These are phyloP conservation scores for Callopanchax toddi DNA, from an alignment of 2,113 vertebrate species.

Conservation along the genomic window DNA sequence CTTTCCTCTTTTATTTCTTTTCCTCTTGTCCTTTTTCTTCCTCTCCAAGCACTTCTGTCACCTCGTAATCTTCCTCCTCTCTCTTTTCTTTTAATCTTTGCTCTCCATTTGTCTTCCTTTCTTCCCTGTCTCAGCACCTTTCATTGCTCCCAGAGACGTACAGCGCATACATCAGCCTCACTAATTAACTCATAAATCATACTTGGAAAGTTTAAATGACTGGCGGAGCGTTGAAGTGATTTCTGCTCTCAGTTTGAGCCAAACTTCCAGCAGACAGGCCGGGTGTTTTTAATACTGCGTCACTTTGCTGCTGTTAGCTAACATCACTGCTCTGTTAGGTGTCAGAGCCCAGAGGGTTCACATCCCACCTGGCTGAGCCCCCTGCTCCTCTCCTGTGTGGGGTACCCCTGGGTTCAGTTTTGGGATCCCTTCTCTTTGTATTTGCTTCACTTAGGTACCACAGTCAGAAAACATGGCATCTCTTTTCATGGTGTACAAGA, in stretches of 20 bases:
- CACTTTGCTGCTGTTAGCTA: no score
- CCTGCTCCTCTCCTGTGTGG: no score
- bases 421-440: no score
- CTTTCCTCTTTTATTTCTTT: neutral
- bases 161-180: slow-evolving; percentile 35
- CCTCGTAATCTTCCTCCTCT: neutral
- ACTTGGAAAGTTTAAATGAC: slow-evolving; percentile 16
- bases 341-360: no score
- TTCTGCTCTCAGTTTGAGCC: neutral
- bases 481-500: no score
- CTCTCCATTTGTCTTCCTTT: slow-evolving; percentile 1
- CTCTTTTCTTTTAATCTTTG: slow-evolving; percentile 2
- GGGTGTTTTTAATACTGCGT: neutral
- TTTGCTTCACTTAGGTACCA: no score
- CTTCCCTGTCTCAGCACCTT: slow-evolving; percentile 38
- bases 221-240: slow-evolving; percentile 5
- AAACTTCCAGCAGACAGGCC: neutral
- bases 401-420: no score
- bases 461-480: no score
- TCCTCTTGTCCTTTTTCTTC: neutral
- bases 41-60: neutral
- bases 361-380: no score
- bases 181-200: slow-evolving; percentile 61
- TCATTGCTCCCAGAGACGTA: slow-evolving; percentile 32
- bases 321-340: no score